Evolutionary conservation across 1,140 invertebrate genomes (phyloP).

Genomic region (Neodiprion pinetum): DNA sequence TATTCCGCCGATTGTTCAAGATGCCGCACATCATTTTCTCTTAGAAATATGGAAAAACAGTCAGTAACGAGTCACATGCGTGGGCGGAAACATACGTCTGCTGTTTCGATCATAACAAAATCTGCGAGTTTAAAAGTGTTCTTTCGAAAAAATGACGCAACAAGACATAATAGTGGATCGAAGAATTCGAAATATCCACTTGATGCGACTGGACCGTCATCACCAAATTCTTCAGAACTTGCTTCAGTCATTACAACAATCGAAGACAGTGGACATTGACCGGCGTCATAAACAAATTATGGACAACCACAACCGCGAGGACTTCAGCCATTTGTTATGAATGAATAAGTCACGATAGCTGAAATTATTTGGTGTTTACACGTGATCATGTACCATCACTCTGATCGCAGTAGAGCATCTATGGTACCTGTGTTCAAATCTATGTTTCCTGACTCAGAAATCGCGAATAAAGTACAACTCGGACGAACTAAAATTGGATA

Average conservation of each 20-base stretch:
- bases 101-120: constrained; percentile 3
- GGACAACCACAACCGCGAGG: constrained; percentile 2
- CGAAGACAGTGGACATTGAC: not conserved
- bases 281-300: not conserved
- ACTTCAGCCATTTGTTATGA: constrained; percentile 22
- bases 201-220: not conserved
- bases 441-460: constrained; percentile 28
- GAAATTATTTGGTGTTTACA: constrained; percentile 32
- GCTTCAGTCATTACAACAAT: not conserved
- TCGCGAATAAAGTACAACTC: constrained; percentile 29
- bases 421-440: constrained; percentile 17
- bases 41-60: not conserved
- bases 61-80: not conserved
- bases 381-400: constrained; percentile 22
- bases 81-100: not conserved
- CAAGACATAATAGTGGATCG: not conserved
- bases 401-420: constrained; percentile 21
- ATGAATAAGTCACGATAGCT: constrained; percentile 30
- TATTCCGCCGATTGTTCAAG: not conserved
- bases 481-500: constrained; percentile 32
- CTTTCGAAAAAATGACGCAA: not conserved
- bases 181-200: not conserved
- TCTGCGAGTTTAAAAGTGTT: constrained; percentile 1
- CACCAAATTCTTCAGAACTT: not conserved
- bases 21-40: not conserved